Percentiles rank a stretch among this genome's conserved stretches.
These are phyloP conservation scores for Ibidorhyncha struthersii DNA, from an alignment of 2,113 vertebrate species.

Conservation along the genomic window DNA sequence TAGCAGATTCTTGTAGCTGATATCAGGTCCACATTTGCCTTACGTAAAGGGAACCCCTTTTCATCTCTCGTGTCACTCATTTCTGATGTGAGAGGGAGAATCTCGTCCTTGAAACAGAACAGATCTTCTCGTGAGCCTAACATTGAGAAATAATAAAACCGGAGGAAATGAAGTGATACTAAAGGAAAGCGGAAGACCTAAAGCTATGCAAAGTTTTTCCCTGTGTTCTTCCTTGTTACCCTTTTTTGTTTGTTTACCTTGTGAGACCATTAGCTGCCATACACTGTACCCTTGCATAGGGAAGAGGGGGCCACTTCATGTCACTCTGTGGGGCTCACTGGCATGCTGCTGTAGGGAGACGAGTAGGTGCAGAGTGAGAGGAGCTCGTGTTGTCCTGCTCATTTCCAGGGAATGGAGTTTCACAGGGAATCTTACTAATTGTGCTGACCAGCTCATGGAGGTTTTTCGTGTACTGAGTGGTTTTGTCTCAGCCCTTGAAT, in stretches of 20 bases:
- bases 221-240: not conserved
- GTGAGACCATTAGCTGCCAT: not conserved
- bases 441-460: not conserved
- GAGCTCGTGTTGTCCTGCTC: not conserved
- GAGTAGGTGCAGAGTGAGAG: not conserved
- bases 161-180: not conserved
- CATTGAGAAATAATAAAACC: not conserved
- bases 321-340: rapidly evolving
- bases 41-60: rapidly evolving
- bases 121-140: not conserved
- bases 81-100: not conserved
- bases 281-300: not conserved
- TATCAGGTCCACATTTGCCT: not conserved
- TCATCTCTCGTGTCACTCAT: not conserved
- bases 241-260: not conserved
- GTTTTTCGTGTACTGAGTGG: not conserved
- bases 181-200: not conserved
- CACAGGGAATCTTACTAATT: not conserved
- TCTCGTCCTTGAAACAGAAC: not conserved
- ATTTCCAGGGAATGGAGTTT: not conserved
- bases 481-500: not conserved
- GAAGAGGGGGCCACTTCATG: not conserved
- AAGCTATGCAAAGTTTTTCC: not conserved
- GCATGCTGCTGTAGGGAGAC: not conserved
- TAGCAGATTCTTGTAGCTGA: not conserved